Conservation (phyloP, 2,113 vertebrate genomes). For the Thamnaconus septentrionalis region DNA sequence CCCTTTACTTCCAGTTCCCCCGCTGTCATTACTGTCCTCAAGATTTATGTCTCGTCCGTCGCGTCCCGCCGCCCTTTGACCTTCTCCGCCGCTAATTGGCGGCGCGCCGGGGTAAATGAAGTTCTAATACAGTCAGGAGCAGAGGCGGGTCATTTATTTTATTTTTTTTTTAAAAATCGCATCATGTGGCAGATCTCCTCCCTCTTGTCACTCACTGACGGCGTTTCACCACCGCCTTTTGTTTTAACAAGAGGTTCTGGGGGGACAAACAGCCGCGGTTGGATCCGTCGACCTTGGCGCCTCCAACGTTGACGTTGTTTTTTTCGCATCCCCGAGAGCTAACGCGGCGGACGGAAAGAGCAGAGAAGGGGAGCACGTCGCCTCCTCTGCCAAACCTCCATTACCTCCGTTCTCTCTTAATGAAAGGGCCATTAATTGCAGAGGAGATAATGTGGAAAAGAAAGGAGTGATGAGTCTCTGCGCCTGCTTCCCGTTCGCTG, state of each 20-base stretch:
- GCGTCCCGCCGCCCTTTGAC: conserved; percentile 55
- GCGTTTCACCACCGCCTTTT: too few relatives aligned
- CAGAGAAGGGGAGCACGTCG: not conserved
- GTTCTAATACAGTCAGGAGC: conserved; percentile 49
- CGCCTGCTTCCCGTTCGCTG: conserved; percentile 2
- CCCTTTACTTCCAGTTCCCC: conserved; percentile 12
- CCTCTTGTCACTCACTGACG: conserved; percentile 23
- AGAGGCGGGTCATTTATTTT: conserved; percentile 34
- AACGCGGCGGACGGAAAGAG: not conserved
- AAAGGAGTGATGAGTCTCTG: conserved; percentile 33
- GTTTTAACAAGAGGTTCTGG: too few relatives aligned
- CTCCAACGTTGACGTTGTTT: too few relatives aligned
- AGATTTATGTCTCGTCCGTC: conserved; percentile 57
- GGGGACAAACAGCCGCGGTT: too few relatives aligned
- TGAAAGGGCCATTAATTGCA: conserved; percentile 44
- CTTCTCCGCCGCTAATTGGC: conserved; percentile 59
- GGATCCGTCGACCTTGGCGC: too few relatives aligned
- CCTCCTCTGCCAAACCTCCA: conserved; percentile 39
- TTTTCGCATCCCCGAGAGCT: conserved; percentile 40
- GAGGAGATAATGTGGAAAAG: conserved; percentile 33
- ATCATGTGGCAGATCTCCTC: conserved; percentile 59
- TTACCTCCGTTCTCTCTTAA: conserved; percentile 38
- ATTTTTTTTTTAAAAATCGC: conserved; percentile 31
- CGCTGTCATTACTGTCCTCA: conserved; percentile 53
- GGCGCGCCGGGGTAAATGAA: conserved; percentile 51